phyloP scores from a whole-genome alignment of 2,797 vertebrate genomes.

The Lepus oiostolus region DNA sequence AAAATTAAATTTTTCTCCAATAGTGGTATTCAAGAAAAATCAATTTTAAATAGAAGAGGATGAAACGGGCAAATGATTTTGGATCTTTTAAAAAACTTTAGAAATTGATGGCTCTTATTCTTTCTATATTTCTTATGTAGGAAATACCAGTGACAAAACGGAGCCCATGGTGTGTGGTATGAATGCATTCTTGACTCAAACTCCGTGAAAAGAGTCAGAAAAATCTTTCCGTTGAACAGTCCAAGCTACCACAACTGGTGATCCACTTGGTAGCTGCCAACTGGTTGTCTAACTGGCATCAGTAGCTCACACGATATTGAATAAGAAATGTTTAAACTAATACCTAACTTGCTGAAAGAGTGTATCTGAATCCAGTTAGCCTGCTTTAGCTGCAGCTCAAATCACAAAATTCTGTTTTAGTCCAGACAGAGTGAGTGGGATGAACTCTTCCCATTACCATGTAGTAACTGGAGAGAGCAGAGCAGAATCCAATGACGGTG shows the following conservation, averaged over 20 bases:
- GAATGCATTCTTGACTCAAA: not conserved
- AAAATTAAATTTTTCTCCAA: constrained; percentile 60
- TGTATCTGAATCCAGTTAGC: not conserved
- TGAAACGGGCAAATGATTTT: constrained; percentile 32
- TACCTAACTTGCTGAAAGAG: not conserved
- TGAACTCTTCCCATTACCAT: not conserved
- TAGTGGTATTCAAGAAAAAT: constrained; percentile 26
- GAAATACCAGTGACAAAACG: not conserved
- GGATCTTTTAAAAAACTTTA: constrained; percentile 19
- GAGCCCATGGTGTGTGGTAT: not conserved
- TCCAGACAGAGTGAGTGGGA: not conserved
- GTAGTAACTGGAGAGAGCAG: not conserved
- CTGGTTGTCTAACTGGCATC: not conserved
- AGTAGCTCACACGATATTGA: not conserved
- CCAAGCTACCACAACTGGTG: not conserved
- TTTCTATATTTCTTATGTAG: constrained; percentile 37
- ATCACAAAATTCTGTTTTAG: not conserved
- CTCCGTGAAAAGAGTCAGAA: not conserved
- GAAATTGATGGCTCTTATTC: not conserved
- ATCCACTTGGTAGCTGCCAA: not conserved
- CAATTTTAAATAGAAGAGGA: not conserved
- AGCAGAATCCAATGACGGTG: not conserved
- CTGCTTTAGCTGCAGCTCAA: not conserved
- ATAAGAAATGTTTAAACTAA: not conserved
- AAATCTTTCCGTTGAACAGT: not conserved